A percentile compares a stretch with the other conserved stretches of the same genome.
phyloP scores from a whole-genome alignment of 1,140 invertebrate genomes.

The Yoshiicerus persimilis region DNA sequence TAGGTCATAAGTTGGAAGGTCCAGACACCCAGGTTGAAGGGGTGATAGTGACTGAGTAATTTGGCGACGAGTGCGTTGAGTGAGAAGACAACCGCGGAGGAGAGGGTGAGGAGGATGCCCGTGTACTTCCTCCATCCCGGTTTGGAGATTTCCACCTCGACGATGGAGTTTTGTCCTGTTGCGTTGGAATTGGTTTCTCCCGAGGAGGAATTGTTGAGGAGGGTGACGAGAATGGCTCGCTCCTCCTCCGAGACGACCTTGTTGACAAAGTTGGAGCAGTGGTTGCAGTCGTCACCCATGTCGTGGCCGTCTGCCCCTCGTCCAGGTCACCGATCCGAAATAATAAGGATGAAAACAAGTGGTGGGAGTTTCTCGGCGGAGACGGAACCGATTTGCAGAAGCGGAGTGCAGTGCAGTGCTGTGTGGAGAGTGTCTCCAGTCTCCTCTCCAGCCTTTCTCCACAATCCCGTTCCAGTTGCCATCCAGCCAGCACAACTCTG shows the following conservation, averaged over 20 bases:
- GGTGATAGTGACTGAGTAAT: conserved; percentile 52
- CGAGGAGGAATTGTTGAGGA: not conserved
- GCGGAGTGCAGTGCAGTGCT: not conserved
- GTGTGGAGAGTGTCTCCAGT: not conserved
- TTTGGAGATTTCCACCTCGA: not conserved
- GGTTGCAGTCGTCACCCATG: not conserved
- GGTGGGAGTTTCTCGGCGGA: not conserved
- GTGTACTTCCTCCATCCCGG: conserved; percentile 2
- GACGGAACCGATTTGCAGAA: not conserved
- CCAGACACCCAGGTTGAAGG: conserved; percentile 54
- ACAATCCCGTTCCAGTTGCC: not conserved
- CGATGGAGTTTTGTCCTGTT: not conserved
- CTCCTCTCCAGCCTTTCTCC: not conserved
- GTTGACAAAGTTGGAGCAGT: not conserved
- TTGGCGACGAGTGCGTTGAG: conserved; percentile 56
- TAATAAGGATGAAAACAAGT: not conserved
- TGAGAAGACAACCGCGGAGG: conserved; percentile 48
- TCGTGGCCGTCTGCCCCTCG: not conserved
- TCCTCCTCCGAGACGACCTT: not conserved
- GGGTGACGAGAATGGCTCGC: not conserved
- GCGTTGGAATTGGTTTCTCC: not conserved
- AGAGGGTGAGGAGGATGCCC: not conserved
- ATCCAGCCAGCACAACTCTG: no score
- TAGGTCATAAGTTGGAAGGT: conserved; percentile 55
- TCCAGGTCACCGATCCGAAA: not conserved